These are phyloP conservation scores for Bugula neritina DNA, from an alignment of 2,888 invertebrate genomes.

Conservation along the genomic window DNA sequence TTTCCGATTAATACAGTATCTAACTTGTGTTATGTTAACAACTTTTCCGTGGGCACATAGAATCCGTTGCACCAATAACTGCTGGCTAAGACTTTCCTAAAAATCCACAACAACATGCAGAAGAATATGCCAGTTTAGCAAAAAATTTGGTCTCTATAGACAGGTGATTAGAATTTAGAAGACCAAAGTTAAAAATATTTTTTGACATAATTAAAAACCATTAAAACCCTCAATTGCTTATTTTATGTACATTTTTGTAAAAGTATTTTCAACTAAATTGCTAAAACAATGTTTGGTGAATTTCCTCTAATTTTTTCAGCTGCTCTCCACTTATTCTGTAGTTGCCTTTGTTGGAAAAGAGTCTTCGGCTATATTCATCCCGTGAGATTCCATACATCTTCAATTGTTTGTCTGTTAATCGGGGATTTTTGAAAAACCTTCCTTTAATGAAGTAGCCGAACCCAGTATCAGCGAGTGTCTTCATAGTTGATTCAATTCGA, in stretches of 20 bases:
- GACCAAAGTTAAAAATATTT: too few species aligned
- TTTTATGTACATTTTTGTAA: too few species aligned
- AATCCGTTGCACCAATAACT: conserved; percentile 7
- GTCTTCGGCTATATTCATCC: background rate
- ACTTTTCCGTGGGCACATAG: conserved; percentile 20
- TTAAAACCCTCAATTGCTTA: too few species aligned
- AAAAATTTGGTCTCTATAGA: conserved; percentile 15
- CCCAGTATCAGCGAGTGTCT: background rate
- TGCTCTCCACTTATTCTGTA: background rate
- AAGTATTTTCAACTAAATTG: background rate
- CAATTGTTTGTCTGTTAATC: background rate
- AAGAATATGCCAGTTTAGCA: too few species aligned
- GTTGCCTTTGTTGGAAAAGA: background rate
- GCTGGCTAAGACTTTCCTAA: conserved; percentile 25
- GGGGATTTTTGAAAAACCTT: background rate
- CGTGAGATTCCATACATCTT: background rate
- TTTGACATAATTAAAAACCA: too few species aligned
- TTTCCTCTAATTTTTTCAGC: background rate
- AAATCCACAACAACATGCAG: background rate
- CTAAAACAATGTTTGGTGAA: background rate
- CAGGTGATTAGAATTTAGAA: too few species aligned
- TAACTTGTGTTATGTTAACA: conserved; percentile 8
- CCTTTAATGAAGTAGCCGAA: background rate
- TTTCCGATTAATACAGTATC: conserved; percentile 21
- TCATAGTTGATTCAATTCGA: background rate